Base-by-base conservation (phyloP, 2,888 invertebrate genomes). In the Scrobipalpa atriplicella region DNA sequence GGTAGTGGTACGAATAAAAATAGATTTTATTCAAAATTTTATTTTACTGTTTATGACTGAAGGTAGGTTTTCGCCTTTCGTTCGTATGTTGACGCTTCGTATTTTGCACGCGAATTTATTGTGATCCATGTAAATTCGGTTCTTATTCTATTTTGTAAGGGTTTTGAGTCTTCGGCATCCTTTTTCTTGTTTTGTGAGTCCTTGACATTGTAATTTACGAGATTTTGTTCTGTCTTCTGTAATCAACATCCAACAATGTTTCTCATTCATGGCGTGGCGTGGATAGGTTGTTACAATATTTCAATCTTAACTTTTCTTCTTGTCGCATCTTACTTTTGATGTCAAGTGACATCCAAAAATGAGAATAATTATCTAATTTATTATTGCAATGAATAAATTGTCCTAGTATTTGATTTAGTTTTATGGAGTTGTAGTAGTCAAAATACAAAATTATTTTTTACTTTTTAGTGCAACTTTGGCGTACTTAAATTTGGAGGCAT, bases 1-100 rank as follows among this genome's bases (percentile, higher is more conserved):
- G 78, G 81, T 82, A 81, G 80, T 80, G 81, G 81, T n/a, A 80
- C 75, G 80, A 82, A 82, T 80, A 81, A 79, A 66, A 76, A 81
- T 80, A 78, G 19, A 36, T 41, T 62, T 51, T 51, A 16, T 58
- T 58, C 38, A 8, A 47, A 66, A 54, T 18, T 66, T 51, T 41
- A 43, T 62, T 68, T 41, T 62, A 38, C 10, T 67, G 18, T 69
- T 66, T 52, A 68, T 21, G 70, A 58, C 67, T 70, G 56, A 29
- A 51, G 29, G 19, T 9, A n/a, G 63, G 18, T 62, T 56, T 63
- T 66, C 13, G 21, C 29, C 62, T 69, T 64, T 68, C 71, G 69
- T 66, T 68, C 67, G 67, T 72, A 66, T 74, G 75, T 77, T 75
- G 77, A 75, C 73, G 70, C 72, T 68, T 67, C 67, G 69, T 69